Conservation (phyloP, 2,113 vertebrate genomes). For the Amazona guildingii region DNA sequence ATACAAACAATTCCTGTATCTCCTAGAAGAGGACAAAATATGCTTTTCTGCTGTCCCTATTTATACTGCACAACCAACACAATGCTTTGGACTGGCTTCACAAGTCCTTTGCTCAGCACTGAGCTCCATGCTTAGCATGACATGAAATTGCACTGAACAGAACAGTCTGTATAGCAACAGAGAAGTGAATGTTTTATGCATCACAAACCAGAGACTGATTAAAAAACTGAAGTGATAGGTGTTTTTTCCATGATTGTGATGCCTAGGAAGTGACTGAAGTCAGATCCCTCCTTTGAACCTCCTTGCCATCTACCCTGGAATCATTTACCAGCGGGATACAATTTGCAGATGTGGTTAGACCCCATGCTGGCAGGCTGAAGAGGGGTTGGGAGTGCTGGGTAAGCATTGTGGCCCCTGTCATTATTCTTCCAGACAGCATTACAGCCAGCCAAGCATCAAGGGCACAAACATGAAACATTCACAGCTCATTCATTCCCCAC, state of each 20-base stretch:
- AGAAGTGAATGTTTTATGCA: accelerated
- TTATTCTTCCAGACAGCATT: neutral
- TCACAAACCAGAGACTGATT: neutral
- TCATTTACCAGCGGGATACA: accelerated
- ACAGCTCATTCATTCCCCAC: neutral
- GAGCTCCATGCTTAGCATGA: accelerated
- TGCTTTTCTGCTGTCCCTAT: neutral
- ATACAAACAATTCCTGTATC: neutral
- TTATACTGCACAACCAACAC: neutral
- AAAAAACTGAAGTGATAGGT: neutral
- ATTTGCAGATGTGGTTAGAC: neutral
- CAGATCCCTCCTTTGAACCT: neutral
- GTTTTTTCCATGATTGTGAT: neutral
- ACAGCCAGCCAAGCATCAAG: neutral
- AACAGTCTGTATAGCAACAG: neutral
- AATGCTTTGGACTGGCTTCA: accelerated
- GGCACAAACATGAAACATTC: neutral
- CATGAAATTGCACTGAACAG: accelerated
- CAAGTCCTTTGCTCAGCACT: neutral
- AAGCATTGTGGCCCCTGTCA: neutral
- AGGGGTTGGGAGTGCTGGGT: neutral
- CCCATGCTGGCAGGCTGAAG: accelerated
- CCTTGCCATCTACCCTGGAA: neutral
- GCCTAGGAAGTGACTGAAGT: neutral
- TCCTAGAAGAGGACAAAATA: neutral